Evolutionary conservation across 2,113 vertebrate species (phyloP), one percentile per base, ranked within the genome.

Genomic region (Lepisosteus oculatus): DNA sequence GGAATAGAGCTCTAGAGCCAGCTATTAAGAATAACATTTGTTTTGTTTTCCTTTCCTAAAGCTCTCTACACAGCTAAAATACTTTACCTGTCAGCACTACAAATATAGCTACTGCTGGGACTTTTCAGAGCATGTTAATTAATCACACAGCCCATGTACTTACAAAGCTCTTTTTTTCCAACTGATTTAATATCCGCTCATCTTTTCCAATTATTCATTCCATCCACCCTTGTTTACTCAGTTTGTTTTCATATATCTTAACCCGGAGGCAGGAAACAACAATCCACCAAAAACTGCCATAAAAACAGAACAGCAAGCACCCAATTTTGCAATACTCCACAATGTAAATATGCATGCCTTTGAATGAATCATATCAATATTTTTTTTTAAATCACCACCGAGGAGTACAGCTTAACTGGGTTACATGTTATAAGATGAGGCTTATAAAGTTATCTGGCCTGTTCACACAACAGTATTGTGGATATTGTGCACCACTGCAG

Each of bases 11-110:
- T 15, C 14, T 14, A n/a, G 69, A 4, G 42, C 9, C 54, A 51
- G 69, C 44, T 65, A 70, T 43, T 55, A 70, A 17, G 61, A 75
- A 43, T 68, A 68, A 65, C 69, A 74, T 63, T 75, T 62, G 41
- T 75, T 76, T 75, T 76, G 63, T 73, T 76, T 74, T 70, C 74
- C 66, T 75, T 56, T 78, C 70, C 76, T 51, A 65, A 74, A 78
- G 76, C 76, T 59, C 70, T 75, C 76, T 70, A 67, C 77, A 73
- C 56, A 77, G 70, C 54, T 75, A 73, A 80, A 76, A 77, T 74
- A 71, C 64, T 76, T 80, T 74, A 80, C 74, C 72, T 76, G 78
- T 76, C 78, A 77, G 74, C 65, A 75, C 67, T 74, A 61, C 71
- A 78, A 78, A 72, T 75, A 72, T 63, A 77, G 70, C 70, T 75